Conservation (phyloP, 2,113 vertebrate species). For the Hemiscyllium ocellatum region DNA sequence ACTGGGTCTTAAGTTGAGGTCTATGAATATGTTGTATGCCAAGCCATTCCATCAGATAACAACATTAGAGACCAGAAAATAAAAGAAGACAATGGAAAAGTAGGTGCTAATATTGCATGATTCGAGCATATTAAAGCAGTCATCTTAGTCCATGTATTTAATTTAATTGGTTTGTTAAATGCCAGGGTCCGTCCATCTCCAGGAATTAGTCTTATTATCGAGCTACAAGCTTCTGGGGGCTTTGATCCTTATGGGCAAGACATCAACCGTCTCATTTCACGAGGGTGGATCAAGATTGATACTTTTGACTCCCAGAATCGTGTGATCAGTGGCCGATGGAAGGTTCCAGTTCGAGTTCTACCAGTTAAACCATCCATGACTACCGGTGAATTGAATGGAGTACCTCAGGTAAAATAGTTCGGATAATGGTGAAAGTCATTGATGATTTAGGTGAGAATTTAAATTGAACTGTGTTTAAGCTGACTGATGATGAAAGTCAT, state of each 20-base stretch:
- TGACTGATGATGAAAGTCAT: neutral
- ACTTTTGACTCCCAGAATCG: slow-evolving; percentile 48
- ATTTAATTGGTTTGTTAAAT: neutral
- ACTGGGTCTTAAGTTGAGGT: neutral
- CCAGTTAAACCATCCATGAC: slow-evolving; percentile 48
- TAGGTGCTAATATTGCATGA: neutral
- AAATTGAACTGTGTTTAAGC: neutral
- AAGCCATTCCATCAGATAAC: neutral
- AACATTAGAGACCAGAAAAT: neutral
- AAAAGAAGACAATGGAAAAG: neutral
- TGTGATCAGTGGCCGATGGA: slow-evolving; percentile 50
- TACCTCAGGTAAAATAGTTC: slow-evolving; percentile 46
- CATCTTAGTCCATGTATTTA: neutral
- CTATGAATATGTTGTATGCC: neutral
- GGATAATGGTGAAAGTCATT: neutral
- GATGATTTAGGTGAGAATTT: neutral
- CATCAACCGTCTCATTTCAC: slow-evolving; percentile 44
- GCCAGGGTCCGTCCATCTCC: slow-evolving; percentile 48
- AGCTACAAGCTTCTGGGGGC: slow-evolving; percentile 50
- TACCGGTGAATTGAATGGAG: slow-evolving; percentile 45
- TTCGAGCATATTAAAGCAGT: neutral
- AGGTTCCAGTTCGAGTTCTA: slow-evolving; percentile 46
- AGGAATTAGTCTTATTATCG: slow-evolving; percentile 45
- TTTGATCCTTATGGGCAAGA: slow-evolving; percentile 47
- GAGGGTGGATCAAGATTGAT: slow-evolving; percentile 49